These are phyloP conservation scores for Phocoena sinus DNA, from an alignment of 2,113 vertebrate species.

Conservation along the genomic window DNA sequence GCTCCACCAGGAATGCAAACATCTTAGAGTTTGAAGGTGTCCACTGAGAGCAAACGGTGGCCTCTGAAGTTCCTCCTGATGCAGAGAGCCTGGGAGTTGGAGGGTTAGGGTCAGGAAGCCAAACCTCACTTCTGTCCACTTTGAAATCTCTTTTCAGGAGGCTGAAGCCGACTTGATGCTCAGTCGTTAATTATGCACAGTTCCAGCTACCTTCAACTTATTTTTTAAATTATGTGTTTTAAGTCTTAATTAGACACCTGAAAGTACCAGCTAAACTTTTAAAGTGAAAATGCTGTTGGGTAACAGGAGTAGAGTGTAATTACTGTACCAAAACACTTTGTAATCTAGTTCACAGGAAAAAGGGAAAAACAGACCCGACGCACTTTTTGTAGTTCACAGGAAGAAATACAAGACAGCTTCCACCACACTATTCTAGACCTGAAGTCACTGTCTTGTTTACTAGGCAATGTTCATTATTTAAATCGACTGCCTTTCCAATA, in stretches of 20 bases:
- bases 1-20: neutral
- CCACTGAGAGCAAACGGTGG: neutral
- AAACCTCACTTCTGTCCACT: neutral
- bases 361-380: neutral
- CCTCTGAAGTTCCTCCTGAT: neutral
- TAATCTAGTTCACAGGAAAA: neutral
- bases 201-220: neutral
- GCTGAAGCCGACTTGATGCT: neutral
- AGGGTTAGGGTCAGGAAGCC: neutral
- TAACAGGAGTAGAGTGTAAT: neutral
- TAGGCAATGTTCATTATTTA: neutral
- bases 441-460: too few species aligned
- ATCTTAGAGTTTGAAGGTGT: neutral
- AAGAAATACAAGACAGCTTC: neutral
- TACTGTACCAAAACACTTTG: neutral
- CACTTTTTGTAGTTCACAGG: neutral
- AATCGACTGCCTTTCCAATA: neutral
- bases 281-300: neutral
- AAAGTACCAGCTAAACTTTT: neutral
- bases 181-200: neutral
- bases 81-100: neutral
- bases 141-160: neutral
- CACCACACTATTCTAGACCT: neutral
- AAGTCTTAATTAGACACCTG: neutral
- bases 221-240: neutral